A percentile compares a stretch with the other conserved stretches of the same genome.
phyloP scores from a whole-genome alignment of 2,888 invertebrate genomes.

The Fragum sueziense region DNA sequence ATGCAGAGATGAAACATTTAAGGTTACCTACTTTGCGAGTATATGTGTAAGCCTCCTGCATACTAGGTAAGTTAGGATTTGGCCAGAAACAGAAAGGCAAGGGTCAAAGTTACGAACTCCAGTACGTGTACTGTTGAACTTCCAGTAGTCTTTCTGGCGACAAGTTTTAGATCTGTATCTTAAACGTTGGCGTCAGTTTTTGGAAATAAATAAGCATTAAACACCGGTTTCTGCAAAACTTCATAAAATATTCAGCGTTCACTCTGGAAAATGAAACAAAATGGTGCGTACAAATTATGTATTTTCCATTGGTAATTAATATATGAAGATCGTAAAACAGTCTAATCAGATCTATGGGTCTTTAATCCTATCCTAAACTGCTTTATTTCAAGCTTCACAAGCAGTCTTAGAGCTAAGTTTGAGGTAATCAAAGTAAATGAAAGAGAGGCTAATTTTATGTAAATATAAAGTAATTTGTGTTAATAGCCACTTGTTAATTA shows the following conservation, averaged over 20 bases:
- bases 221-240: slow-evolving; percentile 3
- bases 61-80: too few species aligned
- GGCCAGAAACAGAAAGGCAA: too few species aligned
- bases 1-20: too few species aligned
- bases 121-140: not conserved
- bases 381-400: not conserved
- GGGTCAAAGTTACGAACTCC: not conserved
- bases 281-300: slow-evolving; percentile 16
- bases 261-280: slow-evolving; percentile 8
- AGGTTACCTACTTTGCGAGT: too few species aligned
- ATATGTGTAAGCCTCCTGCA: too few species aligned
- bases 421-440: too few species aligned
- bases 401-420: not conserved
- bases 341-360: slow-evolving; percentile 7
- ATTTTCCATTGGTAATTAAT: slow-evolving; percentile 12
- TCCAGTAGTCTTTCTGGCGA: not conserved
- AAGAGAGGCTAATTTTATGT: too few species aligned
- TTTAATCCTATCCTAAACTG: not conserved
- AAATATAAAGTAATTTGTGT: too few species aligned
- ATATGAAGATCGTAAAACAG: slow-evolving; percentile 1
- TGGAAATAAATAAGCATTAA: slow-evolving; percentile 5
- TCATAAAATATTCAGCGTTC: slow-evolving; percentile 13
- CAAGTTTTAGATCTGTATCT: not conserved
- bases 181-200: slow-evolving; percentile 10
- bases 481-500: too few species aligned